Evolutionary conservation across 2,888 invertebrate genomes (phyloP).

Genomic region (Macropis europaea): DNA sequence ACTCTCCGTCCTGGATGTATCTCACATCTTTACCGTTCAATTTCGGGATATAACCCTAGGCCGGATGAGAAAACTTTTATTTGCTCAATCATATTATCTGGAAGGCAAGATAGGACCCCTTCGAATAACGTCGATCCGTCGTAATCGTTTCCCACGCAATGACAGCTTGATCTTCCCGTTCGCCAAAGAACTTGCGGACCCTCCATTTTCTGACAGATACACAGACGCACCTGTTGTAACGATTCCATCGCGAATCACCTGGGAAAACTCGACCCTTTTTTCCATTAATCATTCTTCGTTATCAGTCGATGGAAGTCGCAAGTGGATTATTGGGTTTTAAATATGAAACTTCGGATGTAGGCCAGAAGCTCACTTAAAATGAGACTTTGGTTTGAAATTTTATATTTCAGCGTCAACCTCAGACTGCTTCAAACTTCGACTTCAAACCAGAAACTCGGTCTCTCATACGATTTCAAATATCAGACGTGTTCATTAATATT

Average conservation of each 20-base stretch:
- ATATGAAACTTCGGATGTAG: no score
- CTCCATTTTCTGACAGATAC: constrained; percentile 1
- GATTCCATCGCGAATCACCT: background rate
- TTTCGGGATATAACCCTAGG: constrained; percentile 36
- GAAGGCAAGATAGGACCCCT: constrained; percentile 3
- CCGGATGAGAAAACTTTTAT: constrained; percentile 51
- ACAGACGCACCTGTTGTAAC: no score
- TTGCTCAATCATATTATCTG: constrained; percentile 53
- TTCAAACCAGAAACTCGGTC: no score
- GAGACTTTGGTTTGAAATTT: no score
- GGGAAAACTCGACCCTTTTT: background rate
- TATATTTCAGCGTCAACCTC: no score
- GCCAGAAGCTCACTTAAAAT: no score
- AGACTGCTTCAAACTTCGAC: no score
- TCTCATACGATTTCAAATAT: no score
- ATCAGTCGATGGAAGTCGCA: background rate
- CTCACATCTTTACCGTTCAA: constrained; percentile 45
- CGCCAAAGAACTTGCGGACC: background rate
- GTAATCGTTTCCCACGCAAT: constrained; percentile 51
- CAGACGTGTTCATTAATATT: no score
- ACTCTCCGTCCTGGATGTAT: constrained; percentile 17
- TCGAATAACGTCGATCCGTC: constrained; percentile 25
- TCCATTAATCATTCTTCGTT: background rate
- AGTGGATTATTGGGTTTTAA: no score
- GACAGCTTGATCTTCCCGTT: constrained; percentile 35